Conservation (phyloP, 2,888 invertebrate species). For the Trachelus tabidus region DNA sequence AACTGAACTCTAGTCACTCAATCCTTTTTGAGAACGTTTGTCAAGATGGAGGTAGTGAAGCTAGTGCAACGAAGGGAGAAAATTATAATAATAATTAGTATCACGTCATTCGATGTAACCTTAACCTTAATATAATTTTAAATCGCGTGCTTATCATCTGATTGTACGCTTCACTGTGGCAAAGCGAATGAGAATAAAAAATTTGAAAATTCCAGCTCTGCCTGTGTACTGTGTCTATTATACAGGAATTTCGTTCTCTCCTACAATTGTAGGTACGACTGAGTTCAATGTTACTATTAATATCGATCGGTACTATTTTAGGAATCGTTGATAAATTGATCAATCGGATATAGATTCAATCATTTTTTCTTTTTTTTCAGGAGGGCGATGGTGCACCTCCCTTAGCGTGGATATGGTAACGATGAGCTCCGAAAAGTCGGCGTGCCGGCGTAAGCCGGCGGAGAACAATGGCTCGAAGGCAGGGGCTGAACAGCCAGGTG, state of each 20-base stretch:
- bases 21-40: background rate
- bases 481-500: constrained; percentile 39
- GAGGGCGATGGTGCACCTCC: constrained; percentile 70
- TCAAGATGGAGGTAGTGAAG: background rate
- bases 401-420: constrained; percentile 74
- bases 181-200: background rate
- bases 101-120: no score
- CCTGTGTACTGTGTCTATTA: background rate
- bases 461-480: constrained; percentile 64
- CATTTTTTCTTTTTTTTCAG: constrained; percentile 41
- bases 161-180: background rate
- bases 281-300: background rate
- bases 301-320: background rate
- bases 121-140: background rate
- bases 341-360: background rate
- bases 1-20: background rate
- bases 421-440: constrained; percentile 75
- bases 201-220: background rate
- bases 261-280: background rate
- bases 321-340: background rate
- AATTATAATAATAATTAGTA: background rate
- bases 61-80: background rate
- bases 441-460: constrained; percentile 71
- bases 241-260: background rate
- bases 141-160: background rate